Evolutionary conservation across 1,140 invertebrate species (phyloP).

Genomic region (Tetraneura akinire): DNA sequence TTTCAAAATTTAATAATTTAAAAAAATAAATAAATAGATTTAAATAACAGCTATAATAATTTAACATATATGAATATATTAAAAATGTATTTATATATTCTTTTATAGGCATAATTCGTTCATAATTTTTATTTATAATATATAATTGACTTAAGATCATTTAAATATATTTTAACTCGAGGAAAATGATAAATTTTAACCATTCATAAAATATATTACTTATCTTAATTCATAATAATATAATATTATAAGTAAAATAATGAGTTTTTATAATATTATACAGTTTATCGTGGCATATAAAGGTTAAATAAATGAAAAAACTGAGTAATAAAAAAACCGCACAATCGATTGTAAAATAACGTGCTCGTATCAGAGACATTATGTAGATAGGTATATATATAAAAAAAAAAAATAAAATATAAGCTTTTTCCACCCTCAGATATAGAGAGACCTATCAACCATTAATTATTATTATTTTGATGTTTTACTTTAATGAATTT

Average conservation of each 20-base stretch:
- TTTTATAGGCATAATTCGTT: too few relatives aligned
- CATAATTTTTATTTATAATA: background rate
- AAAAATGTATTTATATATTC: too few relatives aligned
- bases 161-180: background rate
- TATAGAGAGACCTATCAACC: background rate
- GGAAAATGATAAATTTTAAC: background rate
- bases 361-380: background rate
- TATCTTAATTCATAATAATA: background rate
- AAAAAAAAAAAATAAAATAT: background rate
- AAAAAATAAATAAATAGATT: too few relatives aligned
- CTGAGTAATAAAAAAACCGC: slow-evolving; percentile 12
- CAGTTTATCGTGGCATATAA: background rate
- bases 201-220: background rate
- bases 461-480: slow-evolving; percentile 21
- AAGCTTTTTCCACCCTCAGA: slow-evolving; percentile 11
- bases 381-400: too few relatives aligned
- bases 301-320: background rate
- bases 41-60: too few relatives aligned
- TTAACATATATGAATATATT: too few relatives aligned
- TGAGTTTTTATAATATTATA: background rate
- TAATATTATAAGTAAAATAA: background rate
- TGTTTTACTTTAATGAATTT: slow-evolving; percentile 36
- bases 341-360: slow-evolving; percentile 29
- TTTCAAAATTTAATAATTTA: too few relatives aligned
- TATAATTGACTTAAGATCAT: background rate